Evolutionary conservation across 2,797 vertebrate genomes (phyloP), one percentile per base, ranked within the genome.

Genomic region (Muscicapa comitata): DNA sequence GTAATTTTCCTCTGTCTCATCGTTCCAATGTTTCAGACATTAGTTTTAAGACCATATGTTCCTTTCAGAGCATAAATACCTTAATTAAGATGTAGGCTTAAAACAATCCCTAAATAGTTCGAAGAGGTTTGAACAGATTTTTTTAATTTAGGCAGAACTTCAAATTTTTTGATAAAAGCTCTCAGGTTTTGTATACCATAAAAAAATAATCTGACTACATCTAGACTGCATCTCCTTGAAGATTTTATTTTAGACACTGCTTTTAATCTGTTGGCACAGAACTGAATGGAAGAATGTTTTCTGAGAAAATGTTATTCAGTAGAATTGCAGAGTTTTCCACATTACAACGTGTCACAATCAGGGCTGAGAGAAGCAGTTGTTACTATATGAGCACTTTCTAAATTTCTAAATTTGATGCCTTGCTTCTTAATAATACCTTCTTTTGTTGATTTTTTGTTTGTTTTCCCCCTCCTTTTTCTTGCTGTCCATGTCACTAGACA

Each of bases 21-120:
- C 3, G 0, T 86, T 92, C 50, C 70, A 86, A 31, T 78, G 35
- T 91, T 78, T 92, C 80, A 93, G 86, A 76, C 47, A 59, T 87
- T 73, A 92, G 51, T 73, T 93, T 51, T 45, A 89, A 91, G 76
- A 87, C 67, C 91, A 76, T 89, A 92, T 71, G 74, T 87, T 92
- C 78, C 71, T 89, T 89, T 65, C 81, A 89, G 33, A 73, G 11
- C 37, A 91, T 75, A 93, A 91, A 85, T 81, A 95, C 43, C 53
- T 94, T 84, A 84, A 93, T 91, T 83, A 88, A 72, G 62, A 93
- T 50, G 37, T 68, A 75, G 70, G 31, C 14, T 86, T 91, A 88
- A 90, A 93, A 94, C 50, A 90, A 80, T 58, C n/a, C 31, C 42
- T 81, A 94, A 93, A 67, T 47, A 91, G 61, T 61, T 83, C 7